Evolutionary conservation across 2,113 vertebrate species (phyloP).

Genomic region (Zonotrichia leucophrys): DNA sequence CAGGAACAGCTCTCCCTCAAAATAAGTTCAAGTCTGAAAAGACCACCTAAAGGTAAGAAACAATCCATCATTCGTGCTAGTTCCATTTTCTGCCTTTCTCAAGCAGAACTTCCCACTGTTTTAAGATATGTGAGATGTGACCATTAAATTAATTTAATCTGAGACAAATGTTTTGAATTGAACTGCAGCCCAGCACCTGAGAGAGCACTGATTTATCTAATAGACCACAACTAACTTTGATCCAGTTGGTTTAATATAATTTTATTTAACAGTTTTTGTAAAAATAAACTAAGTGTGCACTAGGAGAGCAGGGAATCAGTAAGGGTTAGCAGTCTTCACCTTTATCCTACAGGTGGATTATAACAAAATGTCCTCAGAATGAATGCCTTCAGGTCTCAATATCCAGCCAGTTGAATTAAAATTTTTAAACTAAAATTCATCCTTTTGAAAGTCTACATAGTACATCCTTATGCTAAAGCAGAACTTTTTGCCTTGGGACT

Average conservation of each 20-base stretch:
- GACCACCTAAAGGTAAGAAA: constrained; percentile 37
- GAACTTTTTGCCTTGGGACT: background rate
- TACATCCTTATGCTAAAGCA: background rate
- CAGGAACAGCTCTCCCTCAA: background rate
- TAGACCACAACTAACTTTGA: constrained; percentile 15
- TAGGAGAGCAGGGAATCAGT: background rate
- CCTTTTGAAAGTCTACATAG: background rate
- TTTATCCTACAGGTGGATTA: background rate
- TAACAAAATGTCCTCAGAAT: background rate
- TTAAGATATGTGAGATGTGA: background rate
- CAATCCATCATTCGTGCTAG: background rate
- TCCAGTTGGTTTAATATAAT: constrained; percentile 24
- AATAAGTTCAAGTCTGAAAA: constrained; percentile 25
- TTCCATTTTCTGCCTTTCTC: background rate
- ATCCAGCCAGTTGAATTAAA: background rate
- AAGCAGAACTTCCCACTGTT: constrained; percentile 21
- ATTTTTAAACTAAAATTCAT: background rate
- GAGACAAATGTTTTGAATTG: constrained; percentile 14
- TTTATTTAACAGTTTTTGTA: constrained; percentile 14
- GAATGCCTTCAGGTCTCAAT: background rate
- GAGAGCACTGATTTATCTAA: constrained; percentile 20
- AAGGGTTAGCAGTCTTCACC: background rate
- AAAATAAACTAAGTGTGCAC: background rate
- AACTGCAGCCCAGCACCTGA: constrained; percentile 9
- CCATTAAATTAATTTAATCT: constrained; percentile 33